Conservation (phyloP, 1,140 invertebrate genomes). For the Scaptomyza hsui region DNA sequence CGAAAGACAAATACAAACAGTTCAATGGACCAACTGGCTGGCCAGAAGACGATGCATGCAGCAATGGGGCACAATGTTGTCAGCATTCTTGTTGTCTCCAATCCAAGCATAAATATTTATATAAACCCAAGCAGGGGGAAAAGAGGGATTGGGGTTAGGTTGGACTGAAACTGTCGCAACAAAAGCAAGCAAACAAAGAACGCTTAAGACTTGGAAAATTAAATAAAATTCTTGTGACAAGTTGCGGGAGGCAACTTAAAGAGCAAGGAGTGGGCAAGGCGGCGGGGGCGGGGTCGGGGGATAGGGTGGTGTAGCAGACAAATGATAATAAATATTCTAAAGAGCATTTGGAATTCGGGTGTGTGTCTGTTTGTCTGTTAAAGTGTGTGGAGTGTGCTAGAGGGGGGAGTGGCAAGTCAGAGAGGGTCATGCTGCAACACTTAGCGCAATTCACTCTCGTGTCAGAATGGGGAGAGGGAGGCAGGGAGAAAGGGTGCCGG, state of each 20-base stretch:
- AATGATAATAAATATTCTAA: conserved; percentile 74
- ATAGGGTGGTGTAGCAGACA: conserved; percentile 37
- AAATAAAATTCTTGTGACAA: conserved; percentile 40
- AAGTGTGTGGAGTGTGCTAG: neutral
- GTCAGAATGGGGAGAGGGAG: conserved; percentile 5
- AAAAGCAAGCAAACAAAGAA: conserved; percentile 33
- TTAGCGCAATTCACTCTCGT: conserved; percentile 41
- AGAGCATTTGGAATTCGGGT: conserved; percentile 5
- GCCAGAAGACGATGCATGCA: neutral
- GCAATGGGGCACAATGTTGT: conserved; percentile 11
- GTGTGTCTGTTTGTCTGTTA: neutral
- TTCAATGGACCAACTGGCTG: conserved; percentile 17
- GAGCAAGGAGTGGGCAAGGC: no score
- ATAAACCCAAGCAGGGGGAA: conserved; percentile 21
- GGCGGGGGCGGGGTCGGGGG: no score
- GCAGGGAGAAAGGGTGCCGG: neutral
- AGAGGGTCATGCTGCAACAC: conserved; percentile 43
- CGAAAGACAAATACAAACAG: conserved; percentile 8
- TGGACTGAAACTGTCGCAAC: conserved; percentile 10
- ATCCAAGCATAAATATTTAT: conserved; percentile 71
- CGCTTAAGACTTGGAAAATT: conserved; percentile 34
- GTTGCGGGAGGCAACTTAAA: conserved; percentile 17
- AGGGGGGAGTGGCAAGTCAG: neutral
- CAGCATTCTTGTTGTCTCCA: conserved; percentile 42
- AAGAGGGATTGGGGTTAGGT: conserved; percentile 18